phyloP scores from a whole-genome alignment of 2,797 vertebrate genomes.

The Anas bahamensis region DNA sequence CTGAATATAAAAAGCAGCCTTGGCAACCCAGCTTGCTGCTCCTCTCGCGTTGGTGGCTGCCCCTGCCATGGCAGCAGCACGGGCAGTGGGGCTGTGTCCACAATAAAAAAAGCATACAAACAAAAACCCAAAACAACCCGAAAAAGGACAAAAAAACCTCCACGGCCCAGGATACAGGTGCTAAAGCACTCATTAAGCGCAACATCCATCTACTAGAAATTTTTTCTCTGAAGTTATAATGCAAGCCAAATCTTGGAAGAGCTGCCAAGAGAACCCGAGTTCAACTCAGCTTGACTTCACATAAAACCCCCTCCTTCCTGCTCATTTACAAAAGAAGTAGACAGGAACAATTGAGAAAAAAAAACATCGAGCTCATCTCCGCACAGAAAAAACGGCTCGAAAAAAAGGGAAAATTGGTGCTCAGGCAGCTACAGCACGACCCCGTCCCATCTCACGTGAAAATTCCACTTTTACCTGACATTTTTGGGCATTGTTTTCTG shows the following conservation, averaged over 20 bases:
- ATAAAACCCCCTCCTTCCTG: neutral
- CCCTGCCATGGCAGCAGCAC: neutral
- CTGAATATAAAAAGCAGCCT: neutral
- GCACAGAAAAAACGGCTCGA: neutral
- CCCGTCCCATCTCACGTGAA: no score
- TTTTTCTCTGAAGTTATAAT: constrained; percentile 5
- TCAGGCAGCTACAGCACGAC: neutral
- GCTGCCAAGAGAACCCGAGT: constrained; percentile 26
- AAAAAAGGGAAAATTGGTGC: neutral
- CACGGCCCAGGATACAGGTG: neutral
- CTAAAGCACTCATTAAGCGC: neutral
- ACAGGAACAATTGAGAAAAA: neutral
- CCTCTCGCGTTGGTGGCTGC: accelerated
- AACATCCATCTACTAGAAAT: constrained; percentile 34
- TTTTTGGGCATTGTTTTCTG: neutral
- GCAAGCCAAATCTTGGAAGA: neutral
- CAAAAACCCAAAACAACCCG: neutral
- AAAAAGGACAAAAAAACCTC: neutral
- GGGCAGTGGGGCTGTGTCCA: no score
- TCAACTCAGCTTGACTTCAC: constrained; percentile 2
- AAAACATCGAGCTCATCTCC: neutral
- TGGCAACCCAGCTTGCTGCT: neutral
- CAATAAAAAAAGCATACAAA: neutral
- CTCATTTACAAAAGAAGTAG: neutral
- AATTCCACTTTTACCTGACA: no score